Conservation (phyloP, 2,113 vertebrate species). For the Smithornis capensis region DNA sequence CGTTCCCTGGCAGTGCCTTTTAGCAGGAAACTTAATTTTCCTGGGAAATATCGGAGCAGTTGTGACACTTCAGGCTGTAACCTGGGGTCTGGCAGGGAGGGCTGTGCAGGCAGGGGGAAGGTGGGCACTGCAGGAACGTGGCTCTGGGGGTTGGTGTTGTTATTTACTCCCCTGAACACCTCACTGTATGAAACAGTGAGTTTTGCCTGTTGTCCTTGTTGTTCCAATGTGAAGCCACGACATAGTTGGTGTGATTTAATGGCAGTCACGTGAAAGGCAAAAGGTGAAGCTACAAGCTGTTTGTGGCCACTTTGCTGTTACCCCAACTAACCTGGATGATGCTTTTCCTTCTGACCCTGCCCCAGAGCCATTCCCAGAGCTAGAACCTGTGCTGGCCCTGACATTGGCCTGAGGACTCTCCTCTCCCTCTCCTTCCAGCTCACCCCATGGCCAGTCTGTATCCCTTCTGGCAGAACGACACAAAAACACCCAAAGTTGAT, state of each 20-base stretch:
- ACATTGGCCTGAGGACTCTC: background rate
- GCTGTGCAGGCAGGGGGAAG: background rate
- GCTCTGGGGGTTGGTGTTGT: background rate
- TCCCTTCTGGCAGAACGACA: conserved; percentile 82
- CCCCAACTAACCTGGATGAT: background rate
- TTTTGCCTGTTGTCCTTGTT: background rate
- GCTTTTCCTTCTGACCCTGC: background rate
- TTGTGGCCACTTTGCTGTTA: background rate
- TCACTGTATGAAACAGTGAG: background rate
- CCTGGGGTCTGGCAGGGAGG: background rate
- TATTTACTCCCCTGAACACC: background rate
- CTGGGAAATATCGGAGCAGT: background rate
- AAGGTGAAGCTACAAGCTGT: background rate
- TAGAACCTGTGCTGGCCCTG: background rate
- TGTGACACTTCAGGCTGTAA: rapidly evolving
- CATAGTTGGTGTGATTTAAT: rapidly evolving
- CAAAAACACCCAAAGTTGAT: conserved; percentile 93
- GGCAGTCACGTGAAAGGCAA: background rate
- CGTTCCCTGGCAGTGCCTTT: background rate
- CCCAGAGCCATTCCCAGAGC: background rate
- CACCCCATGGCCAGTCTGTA: conserved; percentile 83
- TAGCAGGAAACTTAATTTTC: background rate
- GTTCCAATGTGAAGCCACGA: too few relatives aligned
- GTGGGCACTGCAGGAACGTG: background rate
- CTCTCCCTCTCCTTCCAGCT: conserved; percentile 69